Evolutionary conservation across 2,797 vertebrate genomes (phyloP).

Genomic region (Sardinella longiceps): DNA sequence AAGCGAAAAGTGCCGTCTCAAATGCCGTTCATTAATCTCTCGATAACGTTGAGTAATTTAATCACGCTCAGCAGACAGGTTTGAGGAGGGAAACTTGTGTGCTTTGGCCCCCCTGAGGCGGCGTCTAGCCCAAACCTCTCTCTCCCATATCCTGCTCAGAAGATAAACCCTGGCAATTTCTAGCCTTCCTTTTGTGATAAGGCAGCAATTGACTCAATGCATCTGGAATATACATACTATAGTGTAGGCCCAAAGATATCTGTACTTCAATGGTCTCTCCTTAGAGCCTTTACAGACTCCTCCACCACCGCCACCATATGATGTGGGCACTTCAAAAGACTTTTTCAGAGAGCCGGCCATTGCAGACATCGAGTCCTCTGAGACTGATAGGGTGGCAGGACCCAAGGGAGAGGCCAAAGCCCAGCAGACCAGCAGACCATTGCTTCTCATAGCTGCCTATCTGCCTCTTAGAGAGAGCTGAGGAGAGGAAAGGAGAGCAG

Average conservation of each 20-base stretch:
- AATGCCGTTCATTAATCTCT: background rate
- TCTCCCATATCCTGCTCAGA: background rate
- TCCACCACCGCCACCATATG: background rate
- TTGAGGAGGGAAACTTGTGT: background rate
- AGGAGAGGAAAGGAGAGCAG: background rate
- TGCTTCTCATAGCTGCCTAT: background rate
- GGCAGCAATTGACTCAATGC: background rate
- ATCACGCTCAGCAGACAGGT: background rate
- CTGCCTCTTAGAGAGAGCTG: background rate
- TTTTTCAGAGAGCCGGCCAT: background rate
- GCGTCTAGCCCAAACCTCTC: background rate
- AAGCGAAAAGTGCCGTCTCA: background rate
- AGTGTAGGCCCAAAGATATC: background rate
- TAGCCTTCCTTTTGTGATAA: background rate
- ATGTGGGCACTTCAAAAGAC: constrained; percentile 8
- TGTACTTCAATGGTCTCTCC: background rate
- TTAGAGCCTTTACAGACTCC: background rate
- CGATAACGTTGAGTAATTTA: background rate
- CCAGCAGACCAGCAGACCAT: background rate
- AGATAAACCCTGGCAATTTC: constrained; percentile 2
- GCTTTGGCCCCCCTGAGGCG: background rate
- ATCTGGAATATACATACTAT: background rate
- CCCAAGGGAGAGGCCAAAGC: background rate
- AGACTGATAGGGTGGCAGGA: background rate
- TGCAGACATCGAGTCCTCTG: background rate